A percentile compares a stretch with the other conserved stretches of the same genome.
phyloP scores from a whole-genome alignment of 1,140 invertebrate species.

The Drosophila lowei region DNA sequence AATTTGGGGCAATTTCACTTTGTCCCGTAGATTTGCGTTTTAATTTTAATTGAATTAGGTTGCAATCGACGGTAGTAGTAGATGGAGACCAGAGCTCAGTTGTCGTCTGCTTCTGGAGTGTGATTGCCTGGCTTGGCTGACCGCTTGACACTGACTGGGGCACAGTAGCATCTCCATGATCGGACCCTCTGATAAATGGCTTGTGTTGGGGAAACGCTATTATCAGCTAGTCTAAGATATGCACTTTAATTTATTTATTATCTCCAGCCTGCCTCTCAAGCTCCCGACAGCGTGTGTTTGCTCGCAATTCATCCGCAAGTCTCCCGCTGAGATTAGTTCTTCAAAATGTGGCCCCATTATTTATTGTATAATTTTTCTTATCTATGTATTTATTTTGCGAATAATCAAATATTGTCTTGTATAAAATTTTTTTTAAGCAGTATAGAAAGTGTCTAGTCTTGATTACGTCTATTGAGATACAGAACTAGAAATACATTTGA shows the following conservation, averaged over 20 bases:
- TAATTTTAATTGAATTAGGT: slow-evolving; percentile 79
- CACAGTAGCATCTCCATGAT: slow-evolving; percentile 2
- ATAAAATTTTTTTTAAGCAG: neutral
- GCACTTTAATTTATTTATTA: slow-evolving; percentile 73
- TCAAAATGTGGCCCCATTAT: slow-evolving; percentile 50
- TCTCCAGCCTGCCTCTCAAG: slow-evolving; percentile 17
- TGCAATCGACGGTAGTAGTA: slow-evolving; percentile 32
- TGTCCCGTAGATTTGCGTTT: slow-evolving; percentile 71
- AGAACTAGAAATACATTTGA: no score
- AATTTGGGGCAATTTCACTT: slow-evolving; percentile 69
- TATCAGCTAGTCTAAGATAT: slow-evolving; percentile 46
- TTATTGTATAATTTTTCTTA: slow-evolving; percentile 45
- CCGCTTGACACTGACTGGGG: slow-evolving; percentile 63
- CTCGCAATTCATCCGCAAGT: slow-evolving; percentile 4
- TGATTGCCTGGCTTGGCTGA: slow-evolving; percentile 37
- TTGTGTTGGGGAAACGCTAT: slow-evolving; percentile 6
- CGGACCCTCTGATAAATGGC: neutral
- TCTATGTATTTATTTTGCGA: slow-evolving; percentile 47
- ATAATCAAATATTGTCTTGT: slow-evolving; percentile 40
- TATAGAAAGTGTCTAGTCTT: neutral
- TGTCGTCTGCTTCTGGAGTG: slow-evolving; percentile 20
- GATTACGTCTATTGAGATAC: slow-evolving; percentile 2
- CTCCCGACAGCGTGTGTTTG: slow-evolving; percentile 25
- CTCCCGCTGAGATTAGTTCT: slow-evolving; percentile 52
- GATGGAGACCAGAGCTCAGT: slow-evolving; percentile 13